Percentiles rank a stretch among this genome's conserved stretches.
Evolutionary conservation across 2,113 vertebrate species (phyloP).

Genomic region (Aramus guarauna): DNA sequence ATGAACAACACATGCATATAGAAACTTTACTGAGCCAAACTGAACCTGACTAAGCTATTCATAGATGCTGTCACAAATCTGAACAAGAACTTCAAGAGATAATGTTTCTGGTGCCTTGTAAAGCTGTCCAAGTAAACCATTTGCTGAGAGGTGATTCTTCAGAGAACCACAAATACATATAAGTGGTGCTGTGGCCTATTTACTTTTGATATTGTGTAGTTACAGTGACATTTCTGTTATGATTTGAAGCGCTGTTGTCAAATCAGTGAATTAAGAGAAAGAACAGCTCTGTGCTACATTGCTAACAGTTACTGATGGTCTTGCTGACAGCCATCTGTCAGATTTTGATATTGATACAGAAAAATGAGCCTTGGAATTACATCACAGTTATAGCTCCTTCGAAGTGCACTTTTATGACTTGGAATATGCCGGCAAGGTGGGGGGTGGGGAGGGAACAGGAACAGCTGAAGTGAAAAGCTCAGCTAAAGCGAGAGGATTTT

Average conservation of each 20-base stretch:
- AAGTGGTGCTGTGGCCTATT: neutral
- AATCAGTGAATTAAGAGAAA: slow-evolving; percentile 1
- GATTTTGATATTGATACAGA: neutral
- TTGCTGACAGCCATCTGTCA: neutral
- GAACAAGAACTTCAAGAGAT: neutral
- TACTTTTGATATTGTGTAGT: neutral
- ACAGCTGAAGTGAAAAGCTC: neutral
- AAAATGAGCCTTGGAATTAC: neutral
- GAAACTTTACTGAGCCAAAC: neutral
- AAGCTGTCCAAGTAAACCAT: neutral
- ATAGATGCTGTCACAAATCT: neutral
- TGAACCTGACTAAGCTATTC: neutral
- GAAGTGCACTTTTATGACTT: neutral
- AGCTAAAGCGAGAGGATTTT: neutral
- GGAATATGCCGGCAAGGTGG: neutral
- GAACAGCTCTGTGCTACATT: neutral
- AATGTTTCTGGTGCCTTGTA: neutral
- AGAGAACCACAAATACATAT: neutral
- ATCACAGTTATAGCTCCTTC: neutral
- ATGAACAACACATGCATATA: neutral
- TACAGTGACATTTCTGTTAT: neutral
- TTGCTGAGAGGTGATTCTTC: neutral
- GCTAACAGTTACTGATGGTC: neutral
- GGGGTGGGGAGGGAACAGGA: neutral
- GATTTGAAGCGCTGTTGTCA: neutral